phyloP scores from a whole-genome alignment of 2,888 invertebrate genomes.

The Macroteleia sp. region DNA sequence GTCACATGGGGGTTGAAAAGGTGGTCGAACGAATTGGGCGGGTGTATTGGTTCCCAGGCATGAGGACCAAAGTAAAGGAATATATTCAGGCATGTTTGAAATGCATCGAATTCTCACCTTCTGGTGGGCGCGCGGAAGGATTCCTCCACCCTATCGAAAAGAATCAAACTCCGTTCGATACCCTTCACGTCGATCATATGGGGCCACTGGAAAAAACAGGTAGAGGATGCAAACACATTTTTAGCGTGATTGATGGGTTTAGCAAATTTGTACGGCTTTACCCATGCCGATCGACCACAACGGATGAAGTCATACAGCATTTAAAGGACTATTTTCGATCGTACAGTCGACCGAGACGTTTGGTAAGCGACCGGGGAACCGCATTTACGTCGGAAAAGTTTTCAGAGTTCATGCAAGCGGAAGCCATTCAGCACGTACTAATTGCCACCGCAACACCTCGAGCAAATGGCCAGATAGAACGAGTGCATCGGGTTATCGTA shows the following conservation, averaged over 20 bases:
- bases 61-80: slow-evolving; percentile 64
- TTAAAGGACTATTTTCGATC: too few species aligned
- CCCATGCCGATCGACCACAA: slow-evolving; percentile 45
- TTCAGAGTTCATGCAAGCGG: too few species aligned
- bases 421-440: too few species aligned
- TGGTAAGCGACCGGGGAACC: too few species aligned
- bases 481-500: too few species aligned
- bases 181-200: slow-evolving; percentile 10
- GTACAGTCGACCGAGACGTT: too few species aligned
- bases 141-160: slow-evolving; percentile 12
- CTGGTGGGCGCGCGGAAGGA: slow-evolving; percentile 53
- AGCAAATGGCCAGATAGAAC: too few species aligned
- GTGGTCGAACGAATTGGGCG: slow-evolving; percentile 34
- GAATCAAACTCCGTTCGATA: slow-evolving; percentile 10
- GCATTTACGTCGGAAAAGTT: too few species aligned
- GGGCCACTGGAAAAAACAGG: slow-evolving; percentile 24
- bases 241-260: slow-evolving; percentile 66
- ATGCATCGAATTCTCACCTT: slow-evolving; percentile 67
- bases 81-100: slow-evolving; percentile 72
- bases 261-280: slow-evolving; percentile 63
- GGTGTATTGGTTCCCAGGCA: slow-evolving; percentile 64
- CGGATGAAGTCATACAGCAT: slow-evolving; percentile 48
- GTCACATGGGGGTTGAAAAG: slow-evolving; percentile 52
- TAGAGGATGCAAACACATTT: not conserved
- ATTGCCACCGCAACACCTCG: too few species aligned